Percentiles rank a stretch among this genome's conserved stretches.
phyloP scores from a whole-genome alignment of 1,140 invertebrate genomes.

The silkworm (Bombyx mori) region DNA sequence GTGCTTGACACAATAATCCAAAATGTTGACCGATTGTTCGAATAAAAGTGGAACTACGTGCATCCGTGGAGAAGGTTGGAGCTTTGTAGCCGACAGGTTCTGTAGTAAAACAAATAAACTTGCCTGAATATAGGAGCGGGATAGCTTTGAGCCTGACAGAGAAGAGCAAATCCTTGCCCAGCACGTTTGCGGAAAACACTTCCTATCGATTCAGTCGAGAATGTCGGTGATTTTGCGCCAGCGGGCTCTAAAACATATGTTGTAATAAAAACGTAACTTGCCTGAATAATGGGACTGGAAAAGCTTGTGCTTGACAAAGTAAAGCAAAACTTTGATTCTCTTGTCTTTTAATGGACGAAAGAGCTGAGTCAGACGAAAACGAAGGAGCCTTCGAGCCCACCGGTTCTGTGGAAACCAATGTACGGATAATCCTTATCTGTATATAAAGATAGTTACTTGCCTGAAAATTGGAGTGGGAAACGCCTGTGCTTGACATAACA shows the following conservation, averaged over 20 bases:
- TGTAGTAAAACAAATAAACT: conserved; percentile 64
- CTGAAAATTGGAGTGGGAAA: conserved; percentile 71
- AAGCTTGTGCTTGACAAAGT: conserved; percentile 81
- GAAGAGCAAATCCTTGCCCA: conserved; percentile 71
- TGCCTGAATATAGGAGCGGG: conserved; percentile 80
- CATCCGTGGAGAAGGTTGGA: conserved; percentile 77
- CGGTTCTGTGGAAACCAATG: conserved; percentile 72
- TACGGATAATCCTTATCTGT: conserved; percentile 9
- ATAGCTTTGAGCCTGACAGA: conserved; percentile 80
- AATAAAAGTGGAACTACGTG: conserved; percentile 75
- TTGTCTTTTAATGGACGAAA: conserved; percentile 68
- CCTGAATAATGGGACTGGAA: conserved; percentile 76
- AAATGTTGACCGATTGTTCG: conserved; percentile 58
- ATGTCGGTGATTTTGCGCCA: conserved; percentile 77
- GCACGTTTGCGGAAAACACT: conserved; percentile 71
- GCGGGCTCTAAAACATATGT: conserved; percentile 73
- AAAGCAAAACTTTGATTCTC: conserved; percentile 74
- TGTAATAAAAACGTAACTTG: conserved; percentile 44
- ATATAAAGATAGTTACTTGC: conserved; percentile 45
- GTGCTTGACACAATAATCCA: conserved; percentile 81
- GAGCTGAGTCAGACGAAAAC: conserved; percentile 73
- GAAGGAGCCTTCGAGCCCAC: conserved; percentile 76
- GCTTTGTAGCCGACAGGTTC: conserved; percentile 81
- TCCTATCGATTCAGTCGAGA: conserved; percentile 70
- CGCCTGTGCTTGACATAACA: conserved; percentile 70